Evolutionary conservation across 2,888 invertebrate genomes (phyloP).

Genomic region (Zeuzera pyrina): DNA sequence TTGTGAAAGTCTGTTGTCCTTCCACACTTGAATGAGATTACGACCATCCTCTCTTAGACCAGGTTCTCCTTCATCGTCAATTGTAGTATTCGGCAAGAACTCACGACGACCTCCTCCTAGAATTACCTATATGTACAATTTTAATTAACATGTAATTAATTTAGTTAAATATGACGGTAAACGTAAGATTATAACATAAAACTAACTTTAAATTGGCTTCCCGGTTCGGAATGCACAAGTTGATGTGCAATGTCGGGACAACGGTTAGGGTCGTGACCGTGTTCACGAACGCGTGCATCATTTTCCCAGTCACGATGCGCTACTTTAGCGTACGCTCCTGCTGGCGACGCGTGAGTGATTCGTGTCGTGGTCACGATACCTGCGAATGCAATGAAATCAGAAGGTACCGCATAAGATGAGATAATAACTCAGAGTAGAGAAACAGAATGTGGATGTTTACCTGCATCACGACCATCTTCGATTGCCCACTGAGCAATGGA

Average conservation of each 20-base stretch:
- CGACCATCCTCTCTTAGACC: conserved; percentile 67
- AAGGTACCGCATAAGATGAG: not conserved
- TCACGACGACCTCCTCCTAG: conserved; percentile 76
- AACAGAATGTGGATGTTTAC: no score
- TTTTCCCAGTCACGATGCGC: conserved; percentile 75
- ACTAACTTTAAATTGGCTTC: conserved; percentile 75
- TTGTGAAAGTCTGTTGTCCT: conserved; percentile 23
- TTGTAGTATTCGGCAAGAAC: conserved; percentile 60
- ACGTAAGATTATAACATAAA: conserved; percentile 27
- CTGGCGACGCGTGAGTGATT: conserved; percentile 79
- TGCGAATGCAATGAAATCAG: not conserved
- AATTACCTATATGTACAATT: conserved; percentile 45
- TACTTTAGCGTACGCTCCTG: conserved; percentile 51
- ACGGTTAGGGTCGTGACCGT: conserved; percentile 26
- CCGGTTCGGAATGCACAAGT: conserved; percentile 75
- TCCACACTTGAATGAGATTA: conserved; percentile 74
- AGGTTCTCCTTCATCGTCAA: conserved; percentile 34
- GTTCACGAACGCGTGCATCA: conserved; percentile 48
- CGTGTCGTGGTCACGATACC: conserved; percentile 78
- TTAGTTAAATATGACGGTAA: not conserved
- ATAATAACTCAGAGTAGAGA: not conserved
- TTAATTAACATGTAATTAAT: conserved; percentile 61
- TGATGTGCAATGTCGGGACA: conserved; percentile 81
- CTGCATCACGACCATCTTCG: conserved; percentile 44
- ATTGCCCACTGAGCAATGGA: conserved; percentile 80